Base-by-base conservation (phyloP, 2,888 invertebrate species). In the Sinopyrophorus schimmeli region DNA sequence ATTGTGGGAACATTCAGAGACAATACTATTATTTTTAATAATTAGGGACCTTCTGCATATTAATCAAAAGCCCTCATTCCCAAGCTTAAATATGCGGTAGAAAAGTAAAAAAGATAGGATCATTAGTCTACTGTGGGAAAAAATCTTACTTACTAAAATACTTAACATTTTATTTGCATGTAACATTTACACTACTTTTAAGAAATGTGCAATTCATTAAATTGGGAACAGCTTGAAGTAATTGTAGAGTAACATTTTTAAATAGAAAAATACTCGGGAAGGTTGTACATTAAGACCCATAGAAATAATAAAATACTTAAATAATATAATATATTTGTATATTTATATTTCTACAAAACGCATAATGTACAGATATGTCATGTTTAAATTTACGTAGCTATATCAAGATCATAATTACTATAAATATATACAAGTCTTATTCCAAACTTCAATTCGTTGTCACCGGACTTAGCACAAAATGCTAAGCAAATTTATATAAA, bases 51-150 rank as follows among this genome's bases (percentile, higher is more conserved):
- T 68, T 63, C 66, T 70, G 71, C 68, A 70, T 72, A 71, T 71
- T 72, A 72, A 73, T 72, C 65, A 67, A 67, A n/a, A 61, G 71
- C 65, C 69, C 73, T 65, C 68, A 65, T 74, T 74, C 73, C 67
- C 73, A 73, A 63, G 62, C 50, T 35, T 49, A 51, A 42, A 30
- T 39, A 47, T 37, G 31, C 43, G 31, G 37, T 27, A 32, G 35
- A 47, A 42, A 42, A 20, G 18, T 21, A 16, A 10, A 38, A 40
- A 34, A 35, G 35, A 32, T 26, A 35, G 41, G 30, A 32, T 42
- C 31, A 48, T 53, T 44, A 53, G 27, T 43, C 18, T 51, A 42
- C 14, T 42, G 54, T 57, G 57, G 44, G 57, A 57, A 54, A 47
- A 18, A 16, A n/a, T 17, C 57, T 59, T 38, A 47, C 35, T 35